A percentile compares a stretch with the other conserved stretches of the same genome.
Conservation (phyloP, 2,113 vertebrate genomes). For the Scartelaos histophorus region DNA sequence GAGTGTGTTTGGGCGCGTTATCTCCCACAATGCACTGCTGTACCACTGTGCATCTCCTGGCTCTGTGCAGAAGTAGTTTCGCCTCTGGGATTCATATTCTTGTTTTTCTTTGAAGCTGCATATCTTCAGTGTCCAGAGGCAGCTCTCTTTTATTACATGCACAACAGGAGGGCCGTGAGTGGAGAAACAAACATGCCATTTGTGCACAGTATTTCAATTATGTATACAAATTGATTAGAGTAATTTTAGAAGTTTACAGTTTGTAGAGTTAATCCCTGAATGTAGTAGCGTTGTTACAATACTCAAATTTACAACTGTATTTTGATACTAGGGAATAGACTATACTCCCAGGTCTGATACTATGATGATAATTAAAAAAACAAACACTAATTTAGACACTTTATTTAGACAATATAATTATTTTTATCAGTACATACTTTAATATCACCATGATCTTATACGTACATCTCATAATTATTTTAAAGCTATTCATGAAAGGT, state of each 20-base stretch:
- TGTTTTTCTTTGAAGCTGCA: constrained; percentile 38
- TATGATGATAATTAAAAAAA: no score
- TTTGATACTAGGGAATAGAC: no score
- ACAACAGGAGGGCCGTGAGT: not conserved
- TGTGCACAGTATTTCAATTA: not conserved
- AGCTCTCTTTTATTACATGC: constrained; percentile 8
- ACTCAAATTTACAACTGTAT: no score
- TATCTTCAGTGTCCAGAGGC: constrained; percentile 32
- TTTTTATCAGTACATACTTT: no score
- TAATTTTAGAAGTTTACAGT: not conserved
- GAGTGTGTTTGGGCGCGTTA: constrained; percentile 25
- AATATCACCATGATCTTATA: no score
- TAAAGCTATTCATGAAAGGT: no score
- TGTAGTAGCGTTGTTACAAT: not conserved
- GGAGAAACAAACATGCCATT: not conserved
- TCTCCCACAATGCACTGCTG: constrained; percentile 27
- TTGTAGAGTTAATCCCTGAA: constrained; percentile 1
- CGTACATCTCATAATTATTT: no score
- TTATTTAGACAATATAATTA: no score
- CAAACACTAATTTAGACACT: no score
- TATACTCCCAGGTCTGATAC: no score
- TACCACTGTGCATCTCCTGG: constrained; percentile 40
- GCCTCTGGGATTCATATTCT: constrained; percentile 35
- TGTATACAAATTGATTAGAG: not conserved
- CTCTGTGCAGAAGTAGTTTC: constrained; percentile 13